These are phyloP conservation scores for Pachypanchax playfairii DNA, from an alignment of 2,113 vertebrate genomes.

Conservation along the genomic window DNA sequence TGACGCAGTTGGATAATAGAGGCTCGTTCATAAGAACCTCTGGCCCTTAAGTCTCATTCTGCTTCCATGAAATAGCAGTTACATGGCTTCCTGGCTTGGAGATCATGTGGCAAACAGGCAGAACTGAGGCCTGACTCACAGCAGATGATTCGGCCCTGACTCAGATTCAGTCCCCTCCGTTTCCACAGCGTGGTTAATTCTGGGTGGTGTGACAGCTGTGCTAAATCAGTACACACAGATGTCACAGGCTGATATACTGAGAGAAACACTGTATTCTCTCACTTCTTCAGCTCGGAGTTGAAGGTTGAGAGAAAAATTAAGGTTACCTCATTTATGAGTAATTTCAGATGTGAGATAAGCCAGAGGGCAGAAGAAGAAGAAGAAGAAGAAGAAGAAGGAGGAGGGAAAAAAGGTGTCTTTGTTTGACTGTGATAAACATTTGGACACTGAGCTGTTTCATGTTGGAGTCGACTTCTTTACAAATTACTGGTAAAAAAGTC, in stretches of 20 bases:
- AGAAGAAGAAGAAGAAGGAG: neutral
- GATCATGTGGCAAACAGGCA: conserved; percentile 79
- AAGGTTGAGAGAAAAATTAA: conserved; percentile 12
- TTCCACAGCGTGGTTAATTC: conserved; percentile 56
- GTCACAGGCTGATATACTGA: neutral
- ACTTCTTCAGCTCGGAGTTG: conserved; percentile 11
- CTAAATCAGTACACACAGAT: conserved; percentile 48
- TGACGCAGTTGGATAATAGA: conserved; percentile 51
- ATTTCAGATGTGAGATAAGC: conserved; percentile 30
- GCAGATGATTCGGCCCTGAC: conserved; percentile 64
- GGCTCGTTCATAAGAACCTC: conserved; percentile 44
- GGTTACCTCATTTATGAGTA: conserved; percentile 26
- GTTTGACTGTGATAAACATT: conserved; percentile 23
- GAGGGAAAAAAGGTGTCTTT: conserved; percentile 18
- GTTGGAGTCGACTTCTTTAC: neutral
- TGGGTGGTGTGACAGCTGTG: conserved; percentile 50
- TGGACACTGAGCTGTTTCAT: conserved; percentile 11
- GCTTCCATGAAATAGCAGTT: conserved; percentile 68
- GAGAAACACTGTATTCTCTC: conserved; percentile 20
- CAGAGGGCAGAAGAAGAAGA: neutral
- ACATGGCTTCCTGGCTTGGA: conserved; percentile 48
- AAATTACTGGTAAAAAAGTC: neutral
- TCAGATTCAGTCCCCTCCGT: conserved; percentile 54
- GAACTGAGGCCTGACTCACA: conserved; percentile 72
- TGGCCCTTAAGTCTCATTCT: conserved; percentile 47